phyloP scores from a whole-genome alignment of 2,888 invertebrate species.

The Augiades crinisus region DNA sequence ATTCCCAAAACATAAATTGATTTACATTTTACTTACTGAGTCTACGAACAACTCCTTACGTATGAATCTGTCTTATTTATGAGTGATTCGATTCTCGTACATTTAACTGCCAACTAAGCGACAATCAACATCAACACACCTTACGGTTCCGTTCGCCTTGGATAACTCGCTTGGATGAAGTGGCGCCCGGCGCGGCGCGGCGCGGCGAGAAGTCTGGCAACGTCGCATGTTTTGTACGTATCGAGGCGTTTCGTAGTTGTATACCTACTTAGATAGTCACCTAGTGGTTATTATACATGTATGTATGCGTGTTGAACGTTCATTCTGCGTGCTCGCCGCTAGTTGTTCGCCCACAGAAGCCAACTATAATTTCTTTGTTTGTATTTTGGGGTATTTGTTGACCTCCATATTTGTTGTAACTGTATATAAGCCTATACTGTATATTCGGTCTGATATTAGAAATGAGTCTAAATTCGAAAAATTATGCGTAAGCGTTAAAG shows the following conservation, averaged over 20 bases:
- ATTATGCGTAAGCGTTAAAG: too few relatives aligned
- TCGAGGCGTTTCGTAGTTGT: slow-evolving; percentile 33
- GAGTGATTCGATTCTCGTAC: not conserved
- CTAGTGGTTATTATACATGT: slow-evolving; percentile 25
- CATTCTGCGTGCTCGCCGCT: slow-evolving; percentile 25
- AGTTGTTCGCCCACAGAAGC: slow-evolving; percentile 25
- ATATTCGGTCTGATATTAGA: too few relatives aligned
- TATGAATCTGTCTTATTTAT: not conserved
- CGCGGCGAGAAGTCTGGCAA: slow-evolving; percentile 51
- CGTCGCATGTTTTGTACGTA: slow-evolving; percentile 48
- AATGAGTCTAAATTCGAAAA: too few relatives aligned
- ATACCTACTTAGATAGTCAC: slow-evolving; percentile 20
- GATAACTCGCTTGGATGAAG: slow-evolving; percentile 43
- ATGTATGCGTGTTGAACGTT: slow-evolving; percentile 27
- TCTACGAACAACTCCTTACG: not conserved
- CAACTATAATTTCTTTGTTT: slow-evolving; percentile 12
- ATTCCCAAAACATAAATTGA: too few relatives aligned
- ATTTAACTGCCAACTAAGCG: slow-evolving; percentile 38
- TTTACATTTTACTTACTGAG: too few relatives aligned
- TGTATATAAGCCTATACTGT: too few relatives aligned
- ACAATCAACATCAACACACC: slow-evolving; percentile 37
- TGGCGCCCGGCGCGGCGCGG: slow-evolving; percentile 48
- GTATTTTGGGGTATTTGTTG: slow-evolving; percentile 9
- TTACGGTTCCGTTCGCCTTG: slow-evolving; percentile 53
- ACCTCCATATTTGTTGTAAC: not conserved